These are phyloP conservation scores for Altica lythri DNA, from an alignment of 2,888 invertebrate genomes.

Conservation along the genomic window DNA sequence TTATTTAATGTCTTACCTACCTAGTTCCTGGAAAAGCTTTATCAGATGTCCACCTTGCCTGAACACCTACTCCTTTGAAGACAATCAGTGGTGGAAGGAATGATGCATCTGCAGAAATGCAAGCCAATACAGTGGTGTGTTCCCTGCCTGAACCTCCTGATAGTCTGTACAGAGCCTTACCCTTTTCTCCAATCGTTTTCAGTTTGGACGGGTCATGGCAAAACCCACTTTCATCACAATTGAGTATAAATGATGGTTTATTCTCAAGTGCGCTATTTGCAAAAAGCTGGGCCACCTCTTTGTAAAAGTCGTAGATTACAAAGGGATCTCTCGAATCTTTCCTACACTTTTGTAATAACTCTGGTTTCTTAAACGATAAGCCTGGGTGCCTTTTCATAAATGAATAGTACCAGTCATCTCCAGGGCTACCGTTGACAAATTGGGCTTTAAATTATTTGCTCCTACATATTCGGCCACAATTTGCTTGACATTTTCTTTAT, in stretches of 20 bases:
- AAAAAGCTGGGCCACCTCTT: conserved; percentile 16
- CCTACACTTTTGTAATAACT: conserved; percentile 22
- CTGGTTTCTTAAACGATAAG: conserved; percentile 4
- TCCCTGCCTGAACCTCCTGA: conserved; percentile 42
- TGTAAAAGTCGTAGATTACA: conserved; percentile 41
- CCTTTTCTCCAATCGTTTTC: conserved; percentile 39
- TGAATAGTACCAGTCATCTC: conserved; percentile 5
- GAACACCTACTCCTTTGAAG: conserved; percentile 41
- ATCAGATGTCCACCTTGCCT: conserved; percentile 36
- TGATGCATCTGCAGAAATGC: conserved; percentile 37
- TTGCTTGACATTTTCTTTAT: background rate
- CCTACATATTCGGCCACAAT: conserved; percentile 1
- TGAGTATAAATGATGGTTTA: conserved; percentile 33
- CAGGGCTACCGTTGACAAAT: conserved; percentile 9
- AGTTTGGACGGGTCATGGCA: conserved; percentile 35
- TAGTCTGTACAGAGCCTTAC: conserved; percentile 34
- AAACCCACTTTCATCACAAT: conserved; percentile 42
- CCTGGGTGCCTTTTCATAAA: conserved; percentile 8
- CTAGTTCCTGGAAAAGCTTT: conserved; percentile 29
- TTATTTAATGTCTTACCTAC: background rate
- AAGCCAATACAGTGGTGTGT: conserved; percentile 41
- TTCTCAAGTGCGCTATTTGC: conserved; percentile 7
- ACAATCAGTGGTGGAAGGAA: conserved; percentile 41
- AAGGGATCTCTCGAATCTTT: conserved; percentile 29
- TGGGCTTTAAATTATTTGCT: conserved; percentile 8